Evolutionary conservation across 2,797 vertebrate genomes (phyloP).

Genomic region (Liasis olivaceus): DNA sequence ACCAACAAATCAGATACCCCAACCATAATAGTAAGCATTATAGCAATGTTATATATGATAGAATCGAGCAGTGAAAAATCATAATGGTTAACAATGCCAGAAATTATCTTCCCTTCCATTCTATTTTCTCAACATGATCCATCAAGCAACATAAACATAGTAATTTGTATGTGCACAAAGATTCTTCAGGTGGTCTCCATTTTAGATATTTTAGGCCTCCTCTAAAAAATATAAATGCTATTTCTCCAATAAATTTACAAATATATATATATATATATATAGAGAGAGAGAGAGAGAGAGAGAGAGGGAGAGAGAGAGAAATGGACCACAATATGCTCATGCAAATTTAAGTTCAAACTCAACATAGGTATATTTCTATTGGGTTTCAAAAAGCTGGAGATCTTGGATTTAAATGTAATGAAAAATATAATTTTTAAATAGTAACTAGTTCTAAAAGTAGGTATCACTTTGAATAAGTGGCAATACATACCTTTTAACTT

Average conservation of each 20-base stretch:
- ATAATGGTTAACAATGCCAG: background rate
- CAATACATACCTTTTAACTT: background rate
- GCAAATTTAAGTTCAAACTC: background rate
- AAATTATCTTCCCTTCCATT: background rate
- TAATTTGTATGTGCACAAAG: background rate
- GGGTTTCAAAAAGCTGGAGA: no score
- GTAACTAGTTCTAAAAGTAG: background rate
- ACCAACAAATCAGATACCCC: background rate
- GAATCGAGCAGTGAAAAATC: background rate
- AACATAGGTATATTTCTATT: background rate
- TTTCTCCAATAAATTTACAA: background rate
- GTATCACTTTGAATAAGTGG: background rate
- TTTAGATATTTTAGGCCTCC: background rate
- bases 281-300: no score
- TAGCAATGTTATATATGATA: no score
- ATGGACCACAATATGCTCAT: no score
- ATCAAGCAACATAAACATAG: background rate
- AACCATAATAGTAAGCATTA: background rate
- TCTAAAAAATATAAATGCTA: background rate
- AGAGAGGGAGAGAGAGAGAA: no score
- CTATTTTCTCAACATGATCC: background rate
- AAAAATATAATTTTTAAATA: background rate
- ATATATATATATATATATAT: background rate
- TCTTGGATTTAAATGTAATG: background rate
- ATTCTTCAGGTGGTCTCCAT: background rate